Evolutionary conservation across 2,888 invertebrate species (phyloP).

Genomic region (Clitarchus hookeri): DNA sequence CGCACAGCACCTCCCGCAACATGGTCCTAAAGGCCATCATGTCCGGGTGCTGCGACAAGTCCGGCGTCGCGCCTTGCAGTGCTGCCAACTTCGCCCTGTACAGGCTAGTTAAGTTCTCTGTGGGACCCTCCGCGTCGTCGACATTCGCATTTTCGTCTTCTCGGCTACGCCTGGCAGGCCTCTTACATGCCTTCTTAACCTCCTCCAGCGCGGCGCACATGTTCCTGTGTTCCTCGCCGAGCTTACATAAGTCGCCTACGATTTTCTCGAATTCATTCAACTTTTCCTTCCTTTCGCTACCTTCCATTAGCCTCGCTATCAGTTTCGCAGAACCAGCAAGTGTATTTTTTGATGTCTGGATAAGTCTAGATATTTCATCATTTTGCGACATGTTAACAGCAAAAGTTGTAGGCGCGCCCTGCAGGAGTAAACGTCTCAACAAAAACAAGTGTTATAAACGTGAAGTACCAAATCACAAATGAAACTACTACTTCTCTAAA

Average conservation of each 20-base stretch:
- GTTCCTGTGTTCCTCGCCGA: not conserved
- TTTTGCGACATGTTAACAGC: not conserved
- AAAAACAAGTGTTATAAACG: not conserved
- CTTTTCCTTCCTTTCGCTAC: not conserved
- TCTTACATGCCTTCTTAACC: not conserved
- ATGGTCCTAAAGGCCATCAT: not conserved
- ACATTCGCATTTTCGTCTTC: not conserved
- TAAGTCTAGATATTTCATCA: not conserved
- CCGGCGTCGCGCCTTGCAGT: not conserved
- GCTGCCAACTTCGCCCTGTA: not conserved
- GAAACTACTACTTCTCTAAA: too few relatives aligned
- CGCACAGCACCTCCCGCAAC: not conserved
- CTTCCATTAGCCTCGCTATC: not conserved
- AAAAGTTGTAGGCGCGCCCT: not conserved
- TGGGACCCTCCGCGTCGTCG: not conserved
- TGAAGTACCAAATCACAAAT: not conserved
- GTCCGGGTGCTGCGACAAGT: not conserved
- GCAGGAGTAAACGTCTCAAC: not conserved
- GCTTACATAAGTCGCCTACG: not conserved
- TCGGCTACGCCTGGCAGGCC: not conserved
- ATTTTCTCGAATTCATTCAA: not conserved
- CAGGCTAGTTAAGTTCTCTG: not conserved
- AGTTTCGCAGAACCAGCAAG: not conserved
- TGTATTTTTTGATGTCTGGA: not conserved
- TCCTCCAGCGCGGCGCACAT: not conserved